Evolutionary conservation across 2,888 invertebrate genomes (phyloP).

Genomic region (Agelastica alni): DNA sequence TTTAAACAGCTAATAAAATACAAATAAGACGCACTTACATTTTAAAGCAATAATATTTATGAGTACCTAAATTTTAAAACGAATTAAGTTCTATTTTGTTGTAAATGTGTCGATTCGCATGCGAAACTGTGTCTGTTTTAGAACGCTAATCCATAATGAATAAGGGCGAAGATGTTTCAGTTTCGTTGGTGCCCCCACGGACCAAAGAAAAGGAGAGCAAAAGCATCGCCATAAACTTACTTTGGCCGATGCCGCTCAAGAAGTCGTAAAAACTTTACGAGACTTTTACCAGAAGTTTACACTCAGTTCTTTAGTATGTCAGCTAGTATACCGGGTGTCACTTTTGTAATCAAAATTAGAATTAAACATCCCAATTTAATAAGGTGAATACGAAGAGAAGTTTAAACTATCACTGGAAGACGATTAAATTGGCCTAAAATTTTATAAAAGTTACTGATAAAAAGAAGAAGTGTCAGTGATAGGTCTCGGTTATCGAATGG

Average conservation of each 20-base stretch:
- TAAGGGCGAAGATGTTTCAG: slow-evolving; percentile 18
- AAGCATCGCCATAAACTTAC: slow-evolving; percentile 16
- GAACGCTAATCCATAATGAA: slow-evolving; percentile 18
- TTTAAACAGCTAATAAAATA: too few species aligned
- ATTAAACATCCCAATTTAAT: too few species aligned
- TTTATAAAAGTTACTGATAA: too few species aligned
- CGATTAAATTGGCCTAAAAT: too few species aligned
- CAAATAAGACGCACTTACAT: too few species aligned
- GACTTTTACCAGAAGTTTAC: slow-evolving; percentile 16
- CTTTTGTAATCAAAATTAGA: too few species aligned
- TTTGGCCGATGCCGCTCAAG: slow-evolving; percentile 13
- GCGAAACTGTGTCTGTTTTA: slow-evolving; percentile 16
- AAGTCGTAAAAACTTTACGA: slow-evolving; percentile 23
- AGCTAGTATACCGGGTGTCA: not conserved
- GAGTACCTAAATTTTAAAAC: too few species aligned
- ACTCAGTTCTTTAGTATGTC: not conserved
- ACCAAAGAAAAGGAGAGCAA: not conserved
- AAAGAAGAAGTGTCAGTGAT: too few species aligned
- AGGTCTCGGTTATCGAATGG: too few species aligned
- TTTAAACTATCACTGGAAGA: too few species aligned
- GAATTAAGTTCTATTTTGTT: not conserved
- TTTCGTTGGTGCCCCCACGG: slow-evolving; percentile 13
- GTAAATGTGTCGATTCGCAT: slow-evolving; percentile 14
- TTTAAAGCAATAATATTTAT: too few species aligned
- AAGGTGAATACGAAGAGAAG: too few species aligned